Percentiles rank a stretch among this genome's conserved stretches.
Conservation (phyloP, 2,113 vertebrate species). For the Leucopsar rothschildi region DNA sequence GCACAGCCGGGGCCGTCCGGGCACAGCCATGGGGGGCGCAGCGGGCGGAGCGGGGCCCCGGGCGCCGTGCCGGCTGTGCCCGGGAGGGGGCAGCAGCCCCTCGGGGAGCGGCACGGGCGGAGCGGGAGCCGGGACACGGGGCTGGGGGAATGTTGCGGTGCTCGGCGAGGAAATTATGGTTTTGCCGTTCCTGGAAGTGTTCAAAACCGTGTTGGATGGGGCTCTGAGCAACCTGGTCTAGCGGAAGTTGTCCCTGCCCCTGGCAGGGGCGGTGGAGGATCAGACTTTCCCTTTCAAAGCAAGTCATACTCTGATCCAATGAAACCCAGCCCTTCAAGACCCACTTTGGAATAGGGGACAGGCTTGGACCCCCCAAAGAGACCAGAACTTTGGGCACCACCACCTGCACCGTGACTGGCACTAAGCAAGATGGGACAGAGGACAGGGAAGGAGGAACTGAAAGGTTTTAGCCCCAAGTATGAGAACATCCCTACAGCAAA, state of each 20-base stretch:
- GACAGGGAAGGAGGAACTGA: neutral
- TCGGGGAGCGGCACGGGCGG: neutral
- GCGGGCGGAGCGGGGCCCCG: too few relatives aligned
- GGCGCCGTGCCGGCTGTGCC: neutral
- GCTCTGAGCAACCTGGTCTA: neutral
- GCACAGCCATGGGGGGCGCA: neutral
- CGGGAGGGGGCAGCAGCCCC: constrained; percentile 41
- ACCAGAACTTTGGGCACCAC: neutral
- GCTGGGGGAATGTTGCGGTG: neutral
- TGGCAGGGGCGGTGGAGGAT: neutral
- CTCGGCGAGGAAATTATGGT: fast-evolving
- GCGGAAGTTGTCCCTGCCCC: neutral
- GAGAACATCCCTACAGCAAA: neutral
- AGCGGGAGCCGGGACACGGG: neutral
- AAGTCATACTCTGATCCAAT: neutral
- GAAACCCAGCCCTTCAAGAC: too few relatives aligned
- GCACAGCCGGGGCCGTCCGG: too few relatives aligned
- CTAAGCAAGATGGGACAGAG: neutral
- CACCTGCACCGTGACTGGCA: fast-evolving
- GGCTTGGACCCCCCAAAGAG: neutral
- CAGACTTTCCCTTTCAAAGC: neutral
- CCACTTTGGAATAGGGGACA: fast-evolving
- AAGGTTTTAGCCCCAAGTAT: neutral
- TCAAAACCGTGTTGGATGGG: fast-evolving
- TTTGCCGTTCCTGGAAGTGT: neutral